These are phyloP conservation scores for Otocyon megalotis DNA, from an alignment of 2,113 vertebrate genomes.

Conservation along the genomic window DNA sequence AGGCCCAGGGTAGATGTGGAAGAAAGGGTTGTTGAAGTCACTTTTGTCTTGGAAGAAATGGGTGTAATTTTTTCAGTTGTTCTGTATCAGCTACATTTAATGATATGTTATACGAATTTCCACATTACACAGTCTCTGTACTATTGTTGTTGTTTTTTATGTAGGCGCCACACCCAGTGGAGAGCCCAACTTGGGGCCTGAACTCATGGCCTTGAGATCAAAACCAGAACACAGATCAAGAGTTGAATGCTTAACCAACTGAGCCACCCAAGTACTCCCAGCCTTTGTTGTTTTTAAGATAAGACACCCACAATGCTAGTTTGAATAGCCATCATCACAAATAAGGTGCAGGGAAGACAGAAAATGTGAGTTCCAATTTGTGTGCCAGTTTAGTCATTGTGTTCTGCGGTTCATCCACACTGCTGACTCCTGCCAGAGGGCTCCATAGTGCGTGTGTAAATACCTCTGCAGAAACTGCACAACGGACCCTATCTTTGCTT, in stretches of 20 bases:
- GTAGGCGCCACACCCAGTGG: neutral
- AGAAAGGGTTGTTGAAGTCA: neutral
- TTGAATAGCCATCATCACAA: neutral
- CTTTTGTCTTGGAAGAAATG: neutral
- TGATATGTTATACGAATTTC: neutral
- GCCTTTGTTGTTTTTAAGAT: neutral
- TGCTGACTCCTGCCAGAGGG: neutral
- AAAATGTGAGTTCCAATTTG: neutral
- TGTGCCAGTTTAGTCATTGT: fast-evolving
- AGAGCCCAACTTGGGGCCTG: neutral
- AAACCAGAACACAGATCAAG: neutral
- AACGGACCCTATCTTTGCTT: neutral
- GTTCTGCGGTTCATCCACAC: neutral
- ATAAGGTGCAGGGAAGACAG: neutral
- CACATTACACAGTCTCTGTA: neutral
- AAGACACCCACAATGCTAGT: neutral
- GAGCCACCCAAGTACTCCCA: neutral
- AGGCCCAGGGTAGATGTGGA: fast-evolving
- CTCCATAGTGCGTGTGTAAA: fast-evolving
- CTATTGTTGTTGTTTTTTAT: neutral
- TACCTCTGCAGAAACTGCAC: neutral
- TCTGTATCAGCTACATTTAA: neutral
- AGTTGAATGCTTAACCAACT: neutral
- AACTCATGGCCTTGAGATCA: neutral
- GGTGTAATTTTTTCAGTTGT: neutral